phyloP scores from a whole-genome alignment of 1,140 invertebrate genomes.

The Trinorchestia longiramus region DNA sequence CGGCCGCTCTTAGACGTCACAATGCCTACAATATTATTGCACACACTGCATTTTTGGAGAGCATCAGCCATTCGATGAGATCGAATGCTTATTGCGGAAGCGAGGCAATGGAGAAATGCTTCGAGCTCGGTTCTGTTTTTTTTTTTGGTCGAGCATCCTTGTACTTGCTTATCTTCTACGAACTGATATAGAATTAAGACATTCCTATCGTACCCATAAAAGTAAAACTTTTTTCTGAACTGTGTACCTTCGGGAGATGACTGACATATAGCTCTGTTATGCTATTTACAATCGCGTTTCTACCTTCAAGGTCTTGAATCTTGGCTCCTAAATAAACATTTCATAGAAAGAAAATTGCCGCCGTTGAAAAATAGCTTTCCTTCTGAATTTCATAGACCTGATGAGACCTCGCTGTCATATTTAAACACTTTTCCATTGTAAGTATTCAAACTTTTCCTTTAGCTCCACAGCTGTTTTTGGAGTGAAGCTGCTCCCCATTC shows the following conservation, averaged over 20 bases:
- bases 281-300: neutral
- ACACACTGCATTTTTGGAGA: neutral
- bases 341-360: neutral
- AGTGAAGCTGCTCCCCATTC: neutral
- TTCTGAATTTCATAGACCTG: neutral
- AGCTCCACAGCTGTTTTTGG: neutral
- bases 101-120: neutral
- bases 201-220: neutral
- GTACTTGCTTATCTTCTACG: neutral
- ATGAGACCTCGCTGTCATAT: neutral
- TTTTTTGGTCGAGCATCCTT: neutral
- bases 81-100: neutral
- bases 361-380: neutral
- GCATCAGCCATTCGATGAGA: neutral
- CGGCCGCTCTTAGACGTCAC: neutral
- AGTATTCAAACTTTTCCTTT: neutral
- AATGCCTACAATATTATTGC: neutral
- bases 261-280: neutral
- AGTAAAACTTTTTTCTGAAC: neutral
- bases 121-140: neutral
- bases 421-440: neutral
- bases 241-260: neutral
- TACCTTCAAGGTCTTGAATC: neutral
- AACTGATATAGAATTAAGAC: neutral
- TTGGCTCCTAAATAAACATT: neutral